Base-by-base conservation (phyloP, 2,888 invertebrate species). In the Rotaria magnacalcarata region DNA sequence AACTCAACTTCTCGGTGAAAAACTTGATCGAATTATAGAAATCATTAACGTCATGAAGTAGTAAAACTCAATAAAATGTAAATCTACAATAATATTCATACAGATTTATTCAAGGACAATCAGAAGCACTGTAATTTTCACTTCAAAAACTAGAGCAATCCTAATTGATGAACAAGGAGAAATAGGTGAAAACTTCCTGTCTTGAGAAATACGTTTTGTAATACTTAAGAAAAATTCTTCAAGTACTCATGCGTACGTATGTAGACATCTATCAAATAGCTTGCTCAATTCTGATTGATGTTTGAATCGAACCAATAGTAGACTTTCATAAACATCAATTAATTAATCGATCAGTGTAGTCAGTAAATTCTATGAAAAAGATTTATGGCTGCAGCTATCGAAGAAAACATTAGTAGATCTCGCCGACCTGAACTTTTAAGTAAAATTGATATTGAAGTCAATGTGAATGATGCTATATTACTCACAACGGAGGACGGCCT, bases 391-490 rank as follows among this genome's bases (percentile, higher is more conserved):
- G 34, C 67, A 7, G 16, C 67, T 34, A 67, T 41, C 4, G 5
- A 11, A 19, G 67, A 34, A 67, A 67, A 16, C n/a, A 1, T 19
- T 16, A 2, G 1, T 6, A 67, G 34, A 24, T 3, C 2, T 67
- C 67, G 27, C 34, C 67, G 67, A 27, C 80, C 80, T 47, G 80
- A 80, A 47, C n/a, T 80, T 11, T 6, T 47, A 4, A 47, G 14
- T 47, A 43, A 47, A 47, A 80, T 80, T 47, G 80, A 80, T 47
- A 80, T 47, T 80, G 80, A 80, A 47, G 47, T 47, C 10, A 47
- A 80, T 47, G 14, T 80, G 0, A 80, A 80, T n/a, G 80, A 80
- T 80, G 80, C 80, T n/a, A n/a, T 80, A 41, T 80, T 80, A 80
- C n/a, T 80, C 2, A 10, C n/a, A 80, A 24, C 7, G 1, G 80